A percentile compares a stretch with the other conserved stretches of the same genome.
Evolutionary conservation across 1,140 invertebrate species (phyloP).

Genomic region (Diabrotica undecimpunctata): DNA sequence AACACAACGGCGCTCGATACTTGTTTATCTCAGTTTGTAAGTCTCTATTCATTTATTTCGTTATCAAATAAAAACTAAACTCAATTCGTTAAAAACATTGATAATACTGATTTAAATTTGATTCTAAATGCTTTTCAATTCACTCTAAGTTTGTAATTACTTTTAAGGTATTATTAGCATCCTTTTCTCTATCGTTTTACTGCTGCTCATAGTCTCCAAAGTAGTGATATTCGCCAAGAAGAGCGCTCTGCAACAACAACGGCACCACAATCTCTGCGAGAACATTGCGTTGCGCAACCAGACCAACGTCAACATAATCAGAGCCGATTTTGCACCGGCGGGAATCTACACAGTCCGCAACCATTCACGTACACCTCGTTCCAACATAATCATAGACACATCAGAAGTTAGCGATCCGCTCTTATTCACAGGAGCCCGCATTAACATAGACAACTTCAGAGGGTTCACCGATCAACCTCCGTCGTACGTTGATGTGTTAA

Average conservation of each 20-base stretch:
- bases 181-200: constrained; percentile 40
- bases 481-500: constrained; percentile 39
- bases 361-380: constrained; percentile 24
- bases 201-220: constrained; percentile 42
- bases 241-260: constrained; percentile 31
- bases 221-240: constrained; percentile 42
- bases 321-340: constrained; percentile 20
- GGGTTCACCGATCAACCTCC: constrained; percentile 39
- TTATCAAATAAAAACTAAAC: too few species aligned
- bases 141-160: neutral
- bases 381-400: constrained; percentile 33
- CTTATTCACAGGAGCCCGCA: constrained; percentile 24
- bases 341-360: constrained; percentile 31
- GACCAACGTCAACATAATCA: constrained; percentile 30
- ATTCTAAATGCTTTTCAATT: neutral
- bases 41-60: constrained; percentile 10
- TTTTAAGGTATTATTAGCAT: constrained; percentile 40
- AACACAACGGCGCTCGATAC: constrained; percentile 37
- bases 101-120: neutral
- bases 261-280: constrained; percentile 27
- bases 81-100: too few species aligned
- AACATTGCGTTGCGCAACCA: constrained; percentile 33
- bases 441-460: constrained; percentile 22
- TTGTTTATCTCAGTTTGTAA: constrained; percentile 44
- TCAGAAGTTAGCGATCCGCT: constrained; percentile 38